phyloP scores from a whole-genome alignment of 2,113 vertebrate genomes.

The Channa argus region DNA sequence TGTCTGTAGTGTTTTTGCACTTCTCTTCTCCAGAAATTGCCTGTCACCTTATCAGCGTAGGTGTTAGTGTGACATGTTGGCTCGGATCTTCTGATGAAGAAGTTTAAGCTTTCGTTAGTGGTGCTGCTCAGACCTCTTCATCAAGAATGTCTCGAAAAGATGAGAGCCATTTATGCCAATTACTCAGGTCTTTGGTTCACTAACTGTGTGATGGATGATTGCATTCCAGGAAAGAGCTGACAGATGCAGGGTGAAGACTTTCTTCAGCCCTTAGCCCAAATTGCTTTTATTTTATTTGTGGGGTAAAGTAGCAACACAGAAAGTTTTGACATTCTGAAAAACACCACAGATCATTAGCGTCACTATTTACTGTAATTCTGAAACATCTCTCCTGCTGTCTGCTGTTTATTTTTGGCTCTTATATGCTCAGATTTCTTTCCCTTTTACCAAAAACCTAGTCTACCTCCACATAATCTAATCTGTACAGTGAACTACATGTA shows the following conservation, averaged over 20 bases:
- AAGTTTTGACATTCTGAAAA: constrained; percentile 8
- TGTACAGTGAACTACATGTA: neutral
- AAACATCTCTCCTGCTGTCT: constrained; percentile 2
- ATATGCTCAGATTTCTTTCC: neutral
- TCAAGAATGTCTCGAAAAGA: neutral
- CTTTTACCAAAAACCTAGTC: neutral
- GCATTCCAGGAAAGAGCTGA: constrained; percentile 32
- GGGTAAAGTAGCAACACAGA: neutral
- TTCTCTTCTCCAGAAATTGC: neutral
- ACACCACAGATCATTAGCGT: constrained; percentile 24
- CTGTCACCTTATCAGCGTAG: neutral
- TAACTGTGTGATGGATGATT: constrained; percentile 13
- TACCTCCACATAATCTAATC: neutral
- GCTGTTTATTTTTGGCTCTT: constrained; percentile 2
- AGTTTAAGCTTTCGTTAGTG: neutral
- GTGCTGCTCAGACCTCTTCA: neutral
- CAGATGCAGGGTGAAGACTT: constrained; percentile 27
- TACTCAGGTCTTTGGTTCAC: neutral
- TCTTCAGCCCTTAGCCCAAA: neutral
- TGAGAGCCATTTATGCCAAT: neutral
- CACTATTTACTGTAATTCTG: constrained; percentile 14
- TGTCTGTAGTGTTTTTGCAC: neutral
- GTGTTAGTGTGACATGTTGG: neutral
- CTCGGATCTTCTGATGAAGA: neutral
- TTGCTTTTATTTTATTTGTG: neutral